Evolutionary conservation across 2,797 vertebrate species (phyloP), one percentile per base, ranked within the genome.

Genomic region (Gymnothorax javanicus): DNA sequence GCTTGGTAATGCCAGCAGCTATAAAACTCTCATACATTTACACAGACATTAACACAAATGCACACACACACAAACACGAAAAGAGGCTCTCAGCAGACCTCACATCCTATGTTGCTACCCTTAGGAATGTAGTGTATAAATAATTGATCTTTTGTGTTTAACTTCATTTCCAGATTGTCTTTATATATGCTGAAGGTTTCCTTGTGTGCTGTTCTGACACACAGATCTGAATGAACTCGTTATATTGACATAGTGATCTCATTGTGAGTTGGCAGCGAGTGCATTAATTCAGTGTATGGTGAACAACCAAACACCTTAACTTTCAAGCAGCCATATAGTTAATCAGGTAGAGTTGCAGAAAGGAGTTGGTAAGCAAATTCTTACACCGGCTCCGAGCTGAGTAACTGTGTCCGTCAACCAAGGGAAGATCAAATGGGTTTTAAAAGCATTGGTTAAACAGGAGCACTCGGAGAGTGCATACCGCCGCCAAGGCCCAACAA

Each of bases 21-120:
- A 7, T 56, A 82, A 87, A 88, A 89, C 88, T 91, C 86, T 84
- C n/a, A n/a, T n/a, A 43, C 33, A 43, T 43, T 43, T 2, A 43
- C 9, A 84, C 50, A 84, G 83, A 58, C 67, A 59, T 73, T 20
- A 25, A 25, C 83, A 73, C 54, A 69, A 71, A 77, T 23, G 83
- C 50, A 79, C 20, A 86, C 59, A 60, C 57, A 71, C 7, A 86
- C 8, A 84, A 15, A 75, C 79, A 87, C 23, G 83, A 86, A 84
- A 90, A 50, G 88, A 52, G 43, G 33, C 50, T n/a, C 77, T 20
- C 0, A 12, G 52, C 25, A 20, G 77, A 81, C 20, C 77, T 8
- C 77, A 83, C 56, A 33, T 83, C 27, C 57, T 83, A 25, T 58
- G 58, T 83, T 59, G 20, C 56, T 54, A 83, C 17, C 56, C 57